phyloP scores from a whole-genome alignment of 2,113 vertebrate species.

The Brienomyrus brachyistius region DNA sequence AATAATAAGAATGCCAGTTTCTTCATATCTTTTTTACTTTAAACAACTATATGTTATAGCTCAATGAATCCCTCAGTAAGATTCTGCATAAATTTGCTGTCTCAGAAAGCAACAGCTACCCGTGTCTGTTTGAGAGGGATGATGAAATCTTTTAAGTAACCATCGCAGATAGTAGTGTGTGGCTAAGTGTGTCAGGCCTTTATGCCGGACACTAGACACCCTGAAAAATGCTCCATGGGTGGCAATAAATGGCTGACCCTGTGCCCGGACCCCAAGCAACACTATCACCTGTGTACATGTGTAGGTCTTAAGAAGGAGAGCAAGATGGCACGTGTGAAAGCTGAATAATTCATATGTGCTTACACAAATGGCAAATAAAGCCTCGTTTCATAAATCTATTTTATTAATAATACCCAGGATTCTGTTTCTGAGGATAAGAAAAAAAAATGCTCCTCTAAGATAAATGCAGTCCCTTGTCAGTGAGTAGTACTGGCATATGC shows the following conservation, averaged over 20 bases:
- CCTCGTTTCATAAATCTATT: neutral
- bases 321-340: neutral
- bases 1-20: neutral
- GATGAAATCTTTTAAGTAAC: neutral
- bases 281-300: neutral
- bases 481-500: neutral
- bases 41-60: neutral
- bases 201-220: neutral
- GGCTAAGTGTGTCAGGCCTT: neutral
- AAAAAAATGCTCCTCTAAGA: neutral
- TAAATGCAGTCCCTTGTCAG: neutral
- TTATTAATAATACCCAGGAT: neutral
- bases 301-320: neutral
- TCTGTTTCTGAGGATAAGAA: neutral
- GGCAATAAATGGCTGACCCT: neutral
- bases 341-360: neutral
- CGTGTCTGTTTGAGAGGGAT: neutral
- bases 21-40: neutral
- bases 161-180: neutral
- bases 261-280: neutral
- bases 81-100: neutral
- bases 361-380: neutral
- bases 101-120: neutral
- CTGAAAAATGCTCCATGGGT: neutral
- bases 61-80: neutral